These are phyloP conservation scores for Spinus olivaceus DNA, from an alignment of 2,797 vertebrate species.

Conservation along the genomic window DNA sequence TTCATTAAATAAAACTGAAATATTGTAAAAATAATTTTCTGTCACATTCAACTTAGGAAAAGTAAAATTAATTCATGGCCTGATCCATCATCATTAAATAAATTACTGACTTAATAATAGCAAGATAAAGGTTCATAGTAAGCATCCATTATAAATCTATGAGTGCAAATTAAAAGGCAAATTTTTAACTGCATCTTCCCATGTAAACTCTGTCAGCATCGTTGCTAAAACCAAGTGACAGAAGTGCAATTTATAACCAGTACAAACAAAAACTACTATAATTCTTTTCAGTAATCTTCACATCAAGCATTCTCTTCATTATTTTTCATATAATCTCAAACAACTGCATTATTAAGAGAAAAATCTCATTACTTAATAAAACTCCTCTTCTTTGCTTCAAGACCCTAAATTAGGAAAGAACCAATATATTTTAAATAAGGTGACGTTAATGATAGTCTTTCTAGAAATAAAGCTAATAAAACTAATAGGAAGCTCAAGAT, in stretches of 20 bases:
- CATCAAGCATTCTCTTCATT: slow-evolving; percentile 30
- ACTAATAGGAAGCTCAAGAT: slow-evolving; percentile 9
- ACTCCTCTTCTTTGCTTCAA: slow-evolving; percentile 26
- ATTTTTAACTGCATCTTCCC: background rate
- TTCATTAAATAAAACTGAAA: background rate
- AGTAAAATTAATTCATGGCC: background rate
- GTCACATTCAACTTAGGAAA: background rate
- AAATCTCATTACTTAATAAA: background rate
- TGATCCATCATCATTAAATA: background rate
- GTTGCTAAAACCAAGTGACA: slow-evolving; percentile 29
- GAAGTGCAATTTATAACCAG: background rate
- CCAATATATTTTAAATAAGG: slow-evolving; percentile 1
- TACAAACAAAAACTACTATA: slow-evolving; percentile 23
- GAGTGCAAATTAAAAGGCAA: background rate
- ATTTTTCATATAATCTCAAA: slow-evolving; percentile 20
- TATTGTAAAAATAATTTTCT: background rate
- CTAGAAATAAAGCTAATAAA: slow-evolving; percentile 31
- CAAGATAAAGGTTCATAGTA: background rate
- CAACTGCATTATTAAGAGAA: background rate
- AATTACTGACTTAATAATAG: background rate
- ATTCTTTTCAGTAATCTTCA: slow-evolving; percentile 43
- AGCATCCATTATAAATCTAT: background rate
- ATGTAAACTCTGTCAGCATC: background rate
- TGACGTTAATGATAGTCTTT: background rate
- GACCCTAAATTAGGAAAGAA: slow-evolving; percentile 23